Conservation (phyloP, 2,113 vertebrate genomes). For the Felis chaus region DNA sequence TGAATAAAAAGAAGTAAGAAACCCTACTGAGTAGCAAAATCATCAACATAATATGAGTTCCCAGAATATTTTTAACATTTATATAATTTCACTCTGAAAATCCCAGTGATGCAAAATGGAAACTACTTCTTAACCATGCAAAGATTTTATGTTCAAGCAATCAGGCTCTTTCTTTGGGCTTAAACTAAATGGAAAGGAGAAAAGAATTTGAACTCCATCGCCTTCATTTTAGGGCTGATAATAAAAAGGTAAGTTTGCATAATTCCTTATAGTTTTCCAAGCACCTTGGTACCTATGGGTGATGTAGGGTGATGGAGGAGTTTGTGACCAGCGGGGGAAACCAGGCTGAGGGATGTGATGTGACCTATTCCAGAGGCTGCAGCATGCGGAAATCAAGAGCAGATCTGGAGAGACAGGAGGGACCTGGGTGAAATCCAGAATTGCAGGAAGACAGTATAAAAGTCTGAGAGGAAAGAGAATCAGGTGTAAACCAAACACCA, state of each 20-base stretch:
- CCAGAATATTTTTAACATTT: background rate
- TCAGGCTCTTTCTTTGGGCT: background rate
- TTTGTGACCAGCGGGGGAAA: background rate
- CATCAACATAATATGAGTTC: background rate
- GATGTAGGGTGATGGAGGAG: background rate
- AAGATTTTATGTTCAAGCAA: conserved; percentile 8
- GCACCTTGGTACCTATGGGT: background rate
- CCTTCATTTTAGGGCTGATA: background rate
- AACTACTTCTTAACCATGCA: background rate
- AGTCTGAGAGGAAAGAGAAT: background rate
- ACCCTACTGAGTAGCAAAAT: background rate
- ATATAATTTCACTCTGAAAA: background rate
- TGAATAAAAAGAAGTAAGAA: background rate
- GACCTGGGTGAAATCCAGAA: background rate
- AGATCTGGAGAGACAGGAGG: background rate
- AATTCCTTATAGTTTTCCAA: background rate
- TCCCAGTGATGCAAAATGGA: background rate
- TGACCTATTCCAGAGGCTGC: background rate
- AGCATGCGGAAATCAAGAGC: background rate
- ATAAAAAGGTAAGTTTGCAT: background rate
- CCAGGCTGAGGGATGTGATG: background rate
- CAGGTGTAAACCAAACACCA: background rate
- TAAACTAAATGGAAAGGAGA: conserved; percentile 32
- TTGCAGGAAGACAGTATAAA: background rate
- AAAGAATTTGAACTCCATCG: background rate